phyloP scores from a whole-genome alignment of 1,140 invertebrate genomes.

The Homarus americanus region DNA sequence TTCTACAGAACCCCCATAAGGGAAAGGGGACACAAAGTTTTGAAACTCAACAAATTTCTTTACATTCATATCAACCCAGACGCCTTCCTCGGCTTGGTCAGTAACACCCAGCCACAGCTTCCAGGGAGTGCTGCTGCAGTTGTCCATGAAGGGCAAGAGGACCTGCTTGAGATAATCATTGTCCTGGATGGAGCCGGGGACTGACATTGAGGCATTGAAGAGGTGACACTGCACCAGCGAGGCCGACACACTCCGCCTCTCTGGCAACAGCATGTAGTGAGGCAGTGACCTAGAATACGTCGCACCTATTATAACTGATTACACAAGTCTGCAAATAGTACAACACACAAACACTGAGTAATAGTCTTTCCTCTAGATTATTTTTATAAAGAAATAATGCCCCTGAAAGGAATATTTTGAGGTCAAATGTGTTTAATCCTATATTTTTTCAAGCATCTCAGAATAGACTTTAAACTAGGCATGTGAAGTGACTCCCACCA shows the following conservation, averaged over 20 bases:
- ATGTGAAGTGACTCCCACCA: too few species aligned
- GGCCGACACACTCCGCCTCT: constrained; percentile 17
- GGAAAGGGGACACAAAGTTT: constrained; percentile 40
- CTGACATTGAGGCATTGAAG: constrained; percentile 13
- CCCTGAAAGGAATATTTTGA: too few species aligned
- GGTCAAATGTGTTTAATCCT: too few species aligned
- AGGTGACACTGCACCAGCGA: constrained; percentile 33
- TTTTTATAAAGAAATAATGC: too few species aligned
- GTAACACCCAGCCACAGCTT: constrained; percentile 46
- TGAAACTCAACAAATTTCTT: neutral
- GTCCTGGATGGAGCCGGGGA: constrained; percentile 1
- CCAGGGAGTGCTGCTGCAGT: constrained; percentile 39
- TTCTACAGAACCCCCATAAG: constrained; percentile 19
- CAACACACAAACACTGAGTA: too few species aligned
- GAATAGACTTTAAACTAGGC: too few species aligned
- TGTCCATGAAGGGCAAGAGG: constrained; percentile 2
- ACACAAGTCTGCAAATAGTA: too few species aligned
- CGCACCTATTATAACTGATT: too few species aligned
- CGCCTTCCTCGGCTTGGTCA: constrained; percentile 6
- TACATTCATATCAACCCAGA: constrained; percentile 6
- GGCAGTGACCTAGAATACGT: neutral
- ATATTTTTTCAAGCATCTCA: too few species aligned
- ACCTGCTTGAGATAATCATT: neutral
- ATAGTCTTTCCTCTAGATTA: too few species aligned
- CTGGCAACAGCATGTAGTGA: constrained; percentile 31